Evolutionary conservation across 53 echinoderm and acorn worm species (phyloP), one percentile per base, ranked within the genome.

Genomic region (Stichopus horrens): DNA sequence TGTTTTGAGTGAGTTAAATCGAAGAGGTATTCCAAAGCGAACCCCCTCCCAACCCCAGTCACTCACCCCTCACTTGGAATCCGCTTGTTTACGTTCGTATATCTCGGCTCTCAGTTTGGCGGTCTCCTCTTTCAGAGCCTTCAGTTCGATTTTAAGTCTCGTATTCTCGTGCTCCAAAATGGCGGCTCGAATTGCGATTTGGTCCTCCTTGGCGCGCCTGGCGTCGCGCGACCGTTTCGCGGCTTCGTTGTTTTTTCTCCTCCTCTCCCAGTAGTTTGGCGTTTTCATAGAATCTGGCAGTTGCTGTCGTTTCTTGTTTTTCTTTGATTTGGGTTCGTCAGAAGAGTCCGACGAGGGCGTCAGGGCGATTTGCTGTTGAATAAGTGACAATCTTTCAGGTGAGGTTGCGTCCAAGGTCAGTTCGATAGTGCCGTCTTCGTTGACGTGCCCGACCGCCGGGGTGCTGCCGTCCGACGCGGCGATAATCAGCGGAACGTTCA

Each of bases 241-340:
- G 22, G 97, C 97, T 73, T 95, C 97, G 82, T 97, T 97, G 82
- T 97, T 97, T 77, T 97, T 97, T 88, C 97, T 76, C 90, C 97
- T 80, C 73, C 97, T 86, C 85, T 97, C 97, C 97, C 97, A 97
- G 76, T 97, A 97, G 20, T 91, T 89, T 16, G 92, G 90, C 20
- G 95, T 95, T 80, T 97, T 97, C 94, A 90, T 19, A 13, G 89
- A 87, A 0, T 94, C 95, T 5, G 93, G 93, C 55, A 92, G 87
- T 10, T 92, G 58, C 65, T 81, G 68, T n/a, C 96, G 87, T 54
- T 92, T 91, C 83, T 91, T 95, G 88, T 90, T 92, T 53, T 82
- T 86, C 51, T 66, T 85, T 7, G 85, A 66, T 60, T 92, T 90
- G 76, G 88, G 88, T 55, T 84, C 74, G 53, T 81, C 87, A 9